Base-by-base conservation (phyloP, 2,113 vertebrate species). In the Plecturocebus donacophilus region DNA sequence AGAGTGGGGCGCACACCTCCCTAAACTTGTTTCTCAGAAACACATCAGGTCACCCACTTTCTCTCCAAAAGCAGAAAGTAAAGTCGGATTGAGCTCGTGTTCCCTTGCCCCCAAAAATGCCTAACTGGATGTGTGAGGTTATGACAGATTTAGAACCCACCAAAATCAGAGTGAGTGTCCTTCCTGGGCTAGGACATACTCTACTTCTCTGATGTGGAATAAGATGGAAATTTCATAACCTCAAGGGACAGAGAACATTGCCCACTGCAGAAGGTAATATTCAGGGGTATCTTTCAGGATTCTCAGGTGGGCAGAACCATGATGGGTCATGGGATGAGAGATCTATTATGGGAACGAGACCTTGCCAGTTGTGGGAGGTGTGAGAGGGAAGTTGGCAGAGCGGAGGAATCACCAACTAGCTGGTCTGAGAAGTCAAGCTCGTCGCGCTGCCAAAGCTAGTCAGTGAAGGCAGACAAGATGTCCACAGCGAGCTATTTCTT, bases 391-490 rank as follows among this genome's bases (percentile, higher is more conserved):
- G 38, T 0, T 35, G 27, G 25, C 13, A n/a, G 21, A 35, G 32
- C 20, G 12, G 58, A 79, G n/a, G 40, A 27, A 7, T 45, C 38
- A n/a, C 45, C 6, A 47, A 13, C 42, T 71, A 84, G 38, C 47
- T 8, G 4, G 30, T 8, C 30, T 76, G 38, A 25, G n/a, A 25
- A 23, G 80, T 16, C 47, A n/a, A 21, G 80, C 68, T 2, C 0
- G 4, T 38, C 20, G 16, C 0, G 4, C 30, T 54, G 38, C n/a
- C 45, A 17, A 19, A 42, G 42, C 8, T 10, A 25, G 23, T 85
- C 45, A 3, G 0, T 13, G 21, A 66, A 42, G 30, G n/a, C 0
- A 27, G 27, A 32, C 19, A 38, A 83, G 52, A 23, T 1, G 2
- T 25, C 68, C 40, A 6, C 45, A 10, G 27, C n/a, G 66, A 89